Percentiles rank a stretch among this genome's conserved stretches.
Evolutionary conservation across 2,888 invertebrate species (phyloP).

Genomic region (Saturnia pavonia): DNA sequence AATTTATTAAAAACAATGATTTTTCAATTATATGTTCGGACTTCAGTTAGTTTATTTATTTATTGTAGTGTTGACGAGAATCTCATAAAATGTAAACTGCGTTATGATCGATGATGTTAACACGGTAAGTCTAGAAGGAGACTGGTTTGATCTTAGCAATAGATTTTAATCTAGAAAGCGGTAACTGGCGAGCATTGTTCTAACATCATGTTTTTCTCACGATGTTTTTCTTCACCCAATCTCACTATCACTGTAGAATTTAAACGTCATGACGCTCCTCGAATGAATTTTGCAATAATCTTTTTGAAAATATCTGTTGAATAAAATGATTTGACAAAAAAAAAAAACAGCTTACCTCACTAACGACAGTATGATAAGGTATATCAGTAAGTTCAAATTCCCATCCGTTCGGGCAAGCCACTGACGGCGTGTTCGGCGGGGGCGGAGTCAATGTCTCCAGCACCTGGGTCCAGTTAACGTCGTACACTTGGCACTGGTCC

Average conservation of each 20-base stretch:
- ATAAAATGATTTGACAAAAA: background rate
- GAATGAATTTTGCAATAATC: background rate
- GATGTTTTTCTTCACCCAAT: too few relatives aligned
- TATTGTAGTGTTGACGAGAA: background rate
- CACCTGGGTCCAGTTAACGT: constrained; percentile 69
- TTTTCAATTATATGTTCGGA: background rate
- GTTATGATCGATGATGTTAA: background rate
- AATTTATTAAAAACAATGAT: background rate
- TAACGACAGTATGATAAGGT: constrained; percentile 69
- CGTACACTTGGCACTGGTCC: constrained; percentile 64
- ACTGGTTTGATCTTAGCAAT: too few relatives aligned
- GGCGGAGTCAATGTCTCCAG: constrained; percentile 56
- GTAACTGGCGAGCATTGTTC: too few relatives aligned
- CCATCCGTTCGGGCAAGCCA: constrained; percentile 64
- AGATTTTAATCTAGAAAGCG: too few relatives aligned
- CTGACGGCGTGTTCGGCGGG: constrained; percentile 48
- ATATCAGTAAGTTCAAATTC: constrained; percentile 70
- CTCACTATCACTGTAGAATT: too few relatives aligned
- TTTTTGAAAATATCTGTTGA: background rate
- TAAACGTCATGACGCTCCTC: too few relatives aligned
- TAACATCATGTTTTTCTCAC: too few relatives aligned
- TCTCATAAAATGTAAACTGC: background rate
- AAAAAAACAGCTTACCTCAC: constrained; percentile 53
- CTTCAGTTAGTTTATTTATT: background rate
- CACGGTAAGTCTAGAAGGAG: background rate